Evolutionary conservation across 2,797 vertebrate genomes (phyloP).

Genomic region (Microchirus variegatus): DNA sequence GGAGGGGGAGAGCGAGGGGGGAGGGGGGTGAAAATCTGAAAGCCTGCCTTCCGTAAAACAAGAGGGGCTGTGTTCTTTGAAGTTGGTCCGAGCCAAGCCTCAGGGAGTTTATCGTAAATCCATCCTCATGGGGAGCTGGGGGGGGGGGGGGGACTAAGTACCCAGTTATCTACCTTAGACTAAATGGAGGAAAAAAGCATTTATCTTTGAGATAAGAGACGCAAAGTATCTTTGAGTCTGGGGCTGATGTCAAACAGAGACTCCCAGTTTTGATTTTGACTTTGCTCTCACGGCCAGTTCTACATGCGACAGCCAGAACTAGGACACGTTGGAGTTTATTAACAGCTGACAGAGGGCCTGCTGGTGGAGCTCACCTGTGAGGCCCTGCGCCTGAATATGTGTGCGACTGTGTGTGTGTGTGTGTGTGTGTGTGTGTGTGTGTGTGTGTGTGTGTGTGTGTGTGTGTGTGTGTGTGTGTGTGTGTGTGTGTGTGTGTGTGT

Average conservation of each 20-base stretch:
- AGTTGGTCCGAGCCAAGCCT: slow-evolving; percentile 70
- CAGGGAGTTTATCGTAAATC: slow-evolving; percentile 78
- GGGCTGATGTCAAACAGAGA: slow-evolving; percentile 41
- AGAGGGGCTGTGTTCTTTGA: slow-evolving; percentile 76
- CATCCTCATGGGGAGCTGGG: slow-evolving; percentile 57
- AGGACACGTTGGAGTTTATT: slow-evolving; percentile 45
- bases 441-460: slow-evolving; percentile 38
- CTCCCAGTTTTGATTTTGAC: slow-evolving; percentile 16
- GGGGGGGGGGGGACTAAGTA: slow-evolving; percentile 62
- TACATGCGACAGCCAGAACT: slow-evolving; percentile 30
- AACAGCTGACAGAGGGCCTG: slow-evolving; percentile 69
- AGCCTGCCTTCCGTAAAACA: slow-evolving; percentile 78
- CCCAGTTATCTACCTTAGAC: slow-evolving; percentile 66
- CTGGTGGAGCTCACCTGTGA: slow-evolving; percentile 74
- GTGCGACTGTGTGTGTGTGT: not conserved
- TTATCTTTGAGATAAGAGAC: slow-evolving; percentile 68
- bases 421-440: slow-evolving; percentile 59
- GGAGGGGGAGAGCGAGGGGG: slow-evolving; percentile 19
- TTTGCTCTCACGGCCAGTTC: slow-evolving; percentile 34
- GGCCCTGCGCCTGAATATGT: slow-evolving; percentile 58
- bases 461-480: slow-evolving; percentile 47
- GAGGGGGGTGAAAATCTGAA: slow-evolving; percentile 43
- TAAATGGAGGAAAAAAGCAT: slow-evolving; percentile 50
- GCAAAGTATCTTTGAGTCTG: slow-evolving; percentile 59
- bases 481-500: slow-evolving; percentile 11